A percentile compares a stretch with the other conserved stretches of the same genome.
phyloP scores from a whole-genome alignment of 2,113 vertebrate genomes.

The Cyphomyrus discorhynchus region DNA sequence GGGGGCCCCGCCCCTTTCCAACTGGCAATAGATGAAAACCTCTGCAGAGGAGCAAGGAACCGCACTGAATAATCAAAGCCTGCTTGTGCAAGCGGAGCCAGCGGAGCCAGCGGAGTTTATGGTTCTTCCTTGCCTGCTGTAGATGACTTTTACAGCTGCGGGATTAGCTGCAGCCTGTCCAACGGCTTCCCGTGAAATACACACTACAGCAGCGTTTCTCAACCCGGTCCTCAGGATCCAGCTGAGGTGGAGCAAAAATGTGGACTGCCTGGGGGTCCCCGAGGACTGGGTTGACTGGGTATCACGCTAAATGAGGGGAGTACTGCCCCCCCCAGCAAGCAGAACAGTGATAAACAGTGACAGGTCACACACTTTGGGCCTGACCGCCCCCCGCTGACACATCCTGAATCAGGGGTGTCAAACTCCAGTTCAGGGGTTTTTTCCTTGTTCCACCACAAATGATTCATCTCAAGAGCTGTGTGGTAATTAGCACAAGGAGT shows the following conservation, averaged over 20 bases:
- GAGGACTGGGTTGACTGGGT: not conserved
- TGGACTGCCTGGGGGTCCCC: not conserved
- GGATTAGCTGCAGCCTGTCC: not conserved
- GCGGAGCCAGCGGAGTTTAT: not conserved
- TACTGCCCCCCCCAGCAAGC: not conserved
- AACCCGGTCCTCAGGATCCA: not conserved
- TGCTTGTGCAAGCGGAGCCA: not conserved
- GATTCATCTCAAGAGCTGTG: no score
- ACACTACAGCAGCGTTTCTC: not conserved
- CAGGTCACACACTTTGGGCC: constrained; percentile 26
- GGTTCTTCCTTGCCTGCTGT: not conserved
- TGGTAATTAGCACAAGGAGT: no score
- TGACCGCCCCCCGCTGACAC: constrained; percentile 26
- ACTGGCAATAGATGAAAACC: not conserved
- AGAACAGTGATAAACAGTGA: not conserved
- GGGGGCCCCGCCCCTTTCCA: not conserved
- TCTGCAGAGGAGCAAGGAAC: not conserved
- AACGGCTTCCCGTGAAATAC: not conserved
- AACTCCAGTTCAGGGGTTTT: no score
- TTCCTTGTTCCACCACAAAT: no score
- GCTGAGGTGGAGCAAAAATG: not conserved
- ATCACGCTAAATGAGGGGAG: not conserved
- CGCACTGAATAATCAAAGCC: not conserved
- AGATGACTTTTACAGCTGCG: no score
- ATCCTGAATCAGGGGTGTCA: constrained; percentile 16